Evolutionary conservation across 1,140 invertebrate species (phyloP).

Genomic region (Drosophila orosa): DNA sequence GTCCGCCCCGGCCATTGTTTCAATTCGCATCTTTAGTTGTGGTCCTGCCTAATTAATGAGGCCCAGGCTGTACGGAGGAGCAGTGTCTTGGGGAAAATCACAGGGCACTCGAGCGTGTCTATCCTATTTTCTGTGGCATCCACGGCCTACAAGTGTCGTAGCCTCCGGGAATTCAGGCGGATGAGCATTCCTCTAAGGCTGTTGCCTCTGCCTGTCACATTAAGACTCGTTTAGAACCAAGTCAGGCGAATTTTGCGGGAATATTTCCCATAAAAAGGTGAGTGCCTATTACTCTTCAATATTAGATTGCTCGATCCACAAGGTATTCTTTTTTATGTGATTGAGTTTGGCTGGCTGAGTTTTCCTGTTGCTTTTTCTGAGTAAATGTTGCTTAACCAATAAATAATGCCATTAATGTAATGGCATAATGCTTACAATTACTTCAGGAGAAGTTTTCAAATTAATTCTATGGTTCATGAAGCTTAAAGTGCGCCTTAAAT

Average conservation of each 20-base stretch:
- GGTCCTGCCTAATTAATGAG: conserved; percentile 69
- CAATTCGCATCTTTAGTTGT: conserved; percentile 46
- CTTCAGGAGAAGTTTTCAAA: background rate
- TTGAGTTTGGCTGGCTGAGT: background rate
- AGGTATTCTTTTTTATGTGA: conserved; percentile 1
- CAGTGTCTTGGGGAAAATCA: conserved; percentile 11
- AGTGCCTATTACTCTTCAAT: conserved; percentile 18
- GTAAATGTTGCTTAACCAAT: conserved; percentile 14
- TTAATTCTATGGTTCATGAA: conserved; percentile 1
- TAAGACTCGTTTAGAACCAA: conserved; percentile 32
- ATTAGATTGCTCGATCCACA: background rate
- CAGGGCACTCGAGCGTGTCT: conserved; percentile 24
- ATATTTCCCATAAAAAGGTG: conserved; percentile 12
- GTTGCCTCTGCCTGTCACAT: conserved; percentile 17
- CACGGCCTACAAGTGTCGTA: conserved; percentile 5
- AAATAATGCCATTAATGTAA: conserved; percentile 12
- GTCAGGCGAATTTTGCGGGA: conserved; percentile 22
- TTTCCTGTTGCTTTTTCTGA: conserved; percentile 2
- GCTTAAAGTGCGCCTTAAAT: background rate
- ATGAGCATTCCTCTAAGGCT: background rate
- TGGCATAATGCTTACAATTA: background rate
- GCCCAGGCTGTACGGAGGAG: conserved; percentile 2
- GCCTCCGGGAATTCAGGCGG: conserved; percentile 18
- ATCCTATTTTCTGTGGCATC: conserved; percentile 3
- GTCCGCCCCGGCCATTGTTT: conserved; percentile 49